Evolutionary conservation across 2,888 invertebrate species (phyloP).

Genomic region (Agriotes lineatus): DNA sequence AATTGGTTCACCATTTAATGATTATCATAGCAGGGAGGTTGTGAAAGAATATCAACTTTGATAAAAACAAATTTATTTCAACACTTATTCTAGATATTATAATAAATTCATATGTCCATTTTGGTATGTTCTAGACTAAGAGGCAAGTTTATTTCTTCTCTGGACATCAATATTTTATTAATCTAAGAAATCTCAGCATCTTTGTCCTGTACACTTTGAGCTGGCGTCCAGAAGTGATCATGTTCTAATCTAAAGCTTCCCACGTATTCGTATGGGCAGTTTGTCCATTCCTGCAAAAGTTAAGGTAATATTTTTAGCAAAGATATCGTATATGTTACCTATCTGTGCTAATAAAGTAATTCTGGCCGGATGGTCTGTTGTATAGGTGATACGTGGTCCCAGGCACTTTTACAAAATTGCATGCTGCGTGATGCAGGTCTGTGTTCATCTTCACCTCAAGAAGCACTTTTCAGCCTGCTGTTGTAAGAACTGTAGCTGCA

Average conservation of each 20-base stretch:
- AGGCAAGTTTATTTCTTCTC: constrained; percentile 27
- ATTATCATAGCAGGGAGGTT: no score
- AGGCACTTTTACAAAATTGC: constrained; percentile 80
- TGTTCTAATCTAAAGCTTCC: constrained; percentile 77
- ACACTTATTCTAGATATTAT: no score
- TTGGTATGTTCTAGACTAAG: constrained; percentile 21
- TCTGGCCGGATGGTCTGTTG: constrained; percentile 73
- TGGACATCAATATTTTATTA: constrained; percentile 37
- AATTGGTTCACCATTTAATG: no score
- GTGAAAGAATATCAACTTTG: no score
- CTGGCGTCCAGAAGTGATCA: constrained; percentile 79
- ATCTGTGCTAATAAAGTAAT: constrained; percentile 79
- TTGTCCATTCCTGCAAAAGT: constrained; percentile 78
- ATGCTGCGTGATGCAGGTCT: constrained; percentile 76
- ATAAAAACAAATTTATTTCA: no score
- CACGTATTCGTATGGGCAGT: constrained; percentile 72
- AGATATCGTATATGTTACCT: constrained; percentile 65
- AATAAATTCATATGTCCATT: constrained; percentile 45
- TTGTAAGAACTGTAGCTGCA: constrained; percentile 74
- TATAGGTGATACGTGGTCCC: constrained; percentile 81
- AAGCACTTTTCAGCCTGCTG: constrained; percentile 73
- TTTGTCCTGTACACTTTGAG: constrained; percentile 63
- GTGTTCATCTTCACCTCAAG: constrained; percentile 71
- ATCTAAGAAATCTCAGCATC: constrained; percentile 53
- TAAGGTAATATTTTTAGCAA: no score